Evolutionary conservation across 2,888 invertebrate genomes (phyloP), one percentile per base, ranked within the genome.

Genomic region (Hydrotaea cyrtoneurina): DNA sequence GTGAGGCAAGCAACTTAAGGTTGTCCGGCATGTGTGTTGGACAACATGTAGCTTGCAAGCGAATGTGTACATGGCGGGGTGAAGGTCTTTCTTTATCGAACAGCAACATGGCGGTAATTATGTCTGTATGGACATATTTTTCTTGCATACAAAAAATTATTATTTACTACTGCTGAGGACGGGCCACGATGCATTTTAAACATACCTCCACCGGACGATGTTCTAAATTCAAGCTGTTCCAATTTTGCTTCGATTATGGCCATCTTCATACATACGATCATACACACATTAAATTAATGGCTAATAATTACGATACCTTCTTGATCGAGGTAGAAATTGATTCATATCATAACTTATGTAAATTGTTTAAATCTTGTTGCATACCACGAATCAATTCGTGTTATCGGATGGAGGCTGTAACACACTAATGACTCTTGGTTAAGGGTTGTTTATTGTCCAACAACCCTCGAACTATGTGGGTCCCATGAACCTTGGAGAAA

Each of bases 311-410:
- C 79, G 81, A 79, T 82, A 72, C 78, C 78, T 75, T 53, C 75
- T 75, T 80, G 78, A 78, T 80, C 79, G 85, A 85, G 79, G 85
- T 82, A 82, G 85, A 86, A 87, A 88, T 87, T 87, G 86, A 88
- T 88, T 87, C 86, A 85, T 86, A 86, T 86, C 88, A 86, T 87
- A 88, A 87, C 83, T 88, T 87, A 87, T 86, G 87, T 84, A 86
- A 86, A 87, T 87, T 86, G 53, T 79, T 78, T 80, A 46, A 62
- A 57, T 72, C 17, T n/a, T 43, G 64, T 72, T 75, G 59, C 46
- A 76, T 31, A 23, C 21, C 59, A 36, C 23, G 55, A 69, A 66
- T 78, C 74, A 31, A 57, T 53, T 39, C 39, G 43, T 74, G 53
- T n/a, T 39, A 39, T 39, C 1, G 3, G 39, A 11, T 39, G 8